Evolutionary conservation across 2,888 invertebrate genomes (phyloP).

Genomic region (Cheilosia vernalis): DNA sequence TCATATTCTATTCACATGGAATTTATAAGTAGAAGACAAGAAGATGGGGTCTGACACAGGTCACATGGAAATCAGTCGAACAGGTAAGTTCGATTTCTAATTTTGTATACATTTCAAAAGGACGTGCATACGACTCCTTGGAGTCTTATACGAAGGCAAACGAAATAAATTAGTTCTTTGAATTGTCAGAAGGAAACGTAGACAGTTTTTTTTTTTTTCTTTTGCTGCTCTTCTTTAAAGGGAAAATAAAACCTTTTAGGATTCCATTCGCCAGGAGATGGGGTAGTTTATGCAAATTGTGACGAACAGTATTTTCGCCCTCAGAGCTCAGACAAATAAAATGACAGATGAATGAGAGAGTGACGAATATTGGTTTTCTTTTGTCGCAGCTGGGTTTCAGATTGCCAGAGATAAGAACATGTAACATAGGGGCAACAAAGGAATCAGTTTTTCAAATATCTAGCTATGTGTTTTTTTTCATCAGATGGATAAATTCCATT

Average conservation of each 20-base stretch:
- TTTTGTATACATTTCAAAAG: not conserved
- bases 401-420: not conserved
- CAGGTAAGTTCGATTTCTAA: not conserved
- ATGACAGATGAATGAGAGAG: constrained; percentile 36
- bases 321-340: constrained; percentile 28
- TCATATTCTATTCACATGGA: constrained; percentile 20
- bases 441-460: constrained; percentile 14
- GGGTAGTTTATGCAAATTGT: constrained; percentile 24
- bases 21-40: constrained; percentile 6
- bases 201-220: not conserved
- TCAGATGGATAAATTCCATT: not conserved
- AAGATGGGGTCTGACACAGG: not conserved
- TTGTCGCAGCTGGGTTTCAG: constrained; percentile 48
- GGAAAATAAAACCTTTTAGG: constrained; percentile 2
- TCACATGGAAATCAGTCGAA: not conserved
- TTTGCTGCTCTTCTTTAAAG: not conserved
- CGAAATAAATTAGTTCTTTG: constrained; percentile 13
- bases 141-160: not conserved
- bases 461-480: not conserved
- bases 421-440: not conserved
- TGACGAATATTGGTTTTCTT: constrained; percentile 47
- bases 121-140: not conserved
- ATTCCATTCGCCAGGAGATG: not conserved
- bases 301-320: constrained; percentile 23
- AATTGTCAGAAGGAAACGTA: not conserved